These are phyloP conservation scores for Bovichtus variegatus DNA, from an alignment of 2,797 vertebrate genomes.

Conservation along the genomic window DNA sequence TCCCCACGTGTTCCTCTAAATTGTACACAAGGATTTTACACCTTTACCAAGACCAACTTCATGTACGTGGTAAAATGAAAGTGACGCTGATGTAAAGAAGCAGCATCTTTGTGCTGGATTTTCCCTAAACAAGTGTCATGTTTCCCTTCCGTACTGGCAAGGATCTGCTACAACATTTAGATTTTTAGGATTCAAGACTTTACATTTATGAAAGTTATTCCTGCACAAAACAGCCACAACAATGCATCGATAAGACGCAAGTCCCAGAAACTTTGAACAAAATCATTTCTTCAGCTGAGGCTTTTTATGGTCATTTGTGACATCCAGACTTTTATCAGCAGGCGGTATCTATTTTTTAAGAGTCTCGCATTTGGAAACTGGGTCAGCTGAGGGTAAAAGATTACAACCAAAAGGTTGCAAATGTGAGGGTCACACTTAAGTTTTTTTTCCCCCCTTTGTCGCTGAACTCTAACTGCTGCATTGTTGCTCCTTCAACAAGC, in stretches of 20 bases:
- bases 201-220: background rate
- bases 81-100: background rate
- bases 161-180: background rate
- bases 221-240: background rate
- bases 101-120: background rate
- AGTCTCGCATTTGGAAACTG: slow-evolving; percentile 49
- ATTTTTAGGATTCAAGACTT: background rate
- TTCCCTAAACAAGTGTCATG: background rate
- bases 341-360: slow-evolving; percentile 43
- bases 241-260: background rate
- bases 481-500: slow-evolving; percentile 26
- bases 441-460: slow-evolving; percentile 4
- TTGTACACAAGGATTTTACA: background rate
- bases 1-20: too few relatives aligned
- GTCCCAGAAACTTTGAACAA: slow-evolving; percentile 4
- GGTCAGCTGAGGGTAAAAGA: slow-evolving; percentile 61
- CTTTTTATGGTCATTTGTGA: slow-evolving; percentile 10
- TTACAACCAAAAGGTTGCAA: slow-evolving; percentile 44
- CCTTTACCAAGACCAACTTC: background rate
- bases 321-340: slow-evolving; percentile 53
- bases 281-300: background rate
- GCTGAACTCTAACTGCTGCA: slow-evolving; percentile 21
- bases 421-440: slow-evolving; percentile 14
- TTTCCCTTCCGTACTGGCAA: background rate
- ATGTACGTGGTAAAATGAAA: background rate